Conservation (phyloP, 2,113 vertebrate species). For the Peromyscus leucopus region DNA sequence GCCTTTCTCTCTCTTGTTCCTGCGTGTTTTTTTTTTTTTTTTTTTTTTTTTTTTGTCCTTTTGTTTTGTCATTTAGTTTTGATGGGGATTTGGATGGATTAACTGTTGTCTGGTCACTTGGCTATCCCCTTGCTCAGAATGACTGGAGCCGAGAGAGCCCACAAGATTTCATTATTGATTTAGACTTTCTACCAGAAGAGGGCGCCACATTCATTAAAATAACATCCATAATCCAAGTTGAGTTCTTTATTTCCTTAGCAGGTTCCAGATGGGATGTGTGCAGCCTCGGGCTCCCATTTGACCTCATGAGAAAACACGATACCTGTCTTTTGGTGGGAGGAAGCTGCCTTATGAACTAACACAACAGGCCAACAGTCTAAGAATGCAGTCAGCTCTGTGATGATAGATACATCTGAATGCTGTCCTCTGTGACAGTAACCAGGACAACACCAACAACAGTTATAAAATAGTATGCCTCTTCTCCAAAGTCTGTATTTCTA, state of each 20-base stretch:
- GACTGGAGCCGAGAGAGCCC: neutral
- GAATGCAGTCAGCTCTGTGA: neutral
- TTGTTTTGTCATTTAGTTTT: accelerated
- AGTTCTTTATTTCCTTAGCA: neutral
- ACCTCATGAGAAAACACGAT: neutral
- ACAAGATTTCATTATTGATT: slow-evolving; percentile 58
- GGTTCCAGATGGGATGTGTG: neutral
- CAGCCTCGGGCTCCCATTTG: neutral
- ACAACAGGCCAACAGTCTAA: neutral
- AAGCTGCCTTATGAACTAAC: neutral
- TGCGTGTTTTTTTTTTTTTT: neutral
- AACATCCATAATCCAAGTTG: neutral
- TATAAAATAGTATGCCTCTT: neutral
- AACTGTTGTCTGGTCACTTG: neutral
- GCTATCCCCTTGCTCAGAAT: neutral
- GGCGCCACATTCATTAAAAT: slow-evolving; percentile 87
- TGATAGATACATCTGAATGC: neutral
- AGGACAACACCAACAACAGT: neutral
- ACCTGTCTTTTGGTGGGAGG: neutral
- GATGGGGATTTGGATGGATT: neutral
- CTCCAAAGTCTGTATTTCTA: neutral
- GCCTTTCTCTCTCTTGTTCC: neutral
- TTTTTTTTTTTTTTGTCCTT: neutral
- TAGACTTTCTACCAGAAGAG: slow-evolving; percentile 84
- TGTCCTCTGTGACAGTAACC: neutral